phyloP scores from a whole-genome alignment of 2,113 vertebrate genomes.

The Seriola quinqueradiata region DNA sequence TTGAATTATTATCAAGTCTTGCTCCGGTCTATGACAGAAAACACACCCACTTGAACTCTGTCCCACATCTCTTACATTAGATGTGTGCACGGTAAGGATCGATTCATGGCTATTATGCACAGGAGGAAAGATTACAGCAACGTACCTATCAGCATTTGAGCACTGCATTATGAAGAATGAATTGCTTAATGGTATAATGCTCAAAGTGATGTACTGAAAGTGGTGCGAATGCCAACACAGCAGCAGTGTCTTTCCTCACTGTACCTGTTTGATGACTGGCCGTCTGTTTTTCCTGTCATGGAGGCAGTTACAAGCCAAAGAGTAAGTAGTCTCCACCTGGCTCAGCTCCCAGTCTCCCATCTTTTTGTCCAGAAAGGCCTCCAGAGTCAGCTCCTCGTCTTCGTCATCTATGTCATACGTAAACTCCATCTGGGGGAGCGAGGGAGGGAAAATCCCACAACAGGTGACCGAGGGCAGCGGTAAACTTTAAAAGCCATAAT shows the following conservation, averaged over 20 bases:
- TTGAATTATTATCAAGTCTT: too few species aligned
- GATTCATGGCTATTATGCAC: background rate
- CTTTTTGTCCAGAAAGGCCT: slow-evolving; percentile 90
- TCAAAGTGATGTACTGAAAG: slow-evolving; percentile 8
- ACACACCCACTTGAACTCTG: too few species aligned
- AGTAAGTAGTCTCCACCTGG: slow-evolving; percentile 87
- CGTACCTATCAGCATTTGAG: too few species aligned
- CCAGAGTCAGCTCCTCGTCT: slow-evolving; percentile 92
- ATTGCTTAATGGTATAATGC: background rate
- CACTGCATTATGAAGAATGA: too few species aligned
- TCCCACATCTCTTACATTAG: background rate
- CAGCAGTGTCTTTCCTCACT: background rate
- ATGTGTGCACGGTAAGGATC: background rate
- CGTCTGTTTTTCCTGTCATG: slow-evolving; percentile 91
- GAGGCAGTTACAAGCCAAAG: slow-evolving; percentile 88
- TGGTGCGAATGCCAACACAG: background rate
- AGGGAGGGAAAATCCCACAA: background rate
- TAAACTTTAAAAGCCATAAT: background rate
- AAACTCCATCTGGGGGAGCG: slow-evolving; percentile 87
- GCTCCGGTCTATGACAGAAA: too few species aligned
- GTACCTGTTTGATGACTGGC: slow-evolving; percentile 89
- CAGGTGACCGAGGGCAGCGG: background rate
- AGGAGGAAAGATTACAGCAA: too few species aligned
- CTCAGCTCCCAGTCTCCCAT: slow-evolving; percentile 86
- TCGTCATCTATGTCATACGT: slow-evolving; percentile 96